Conservation (phyloP, 1,140 invertebrate genomes). For the Macrostomum lignano region DNA sequence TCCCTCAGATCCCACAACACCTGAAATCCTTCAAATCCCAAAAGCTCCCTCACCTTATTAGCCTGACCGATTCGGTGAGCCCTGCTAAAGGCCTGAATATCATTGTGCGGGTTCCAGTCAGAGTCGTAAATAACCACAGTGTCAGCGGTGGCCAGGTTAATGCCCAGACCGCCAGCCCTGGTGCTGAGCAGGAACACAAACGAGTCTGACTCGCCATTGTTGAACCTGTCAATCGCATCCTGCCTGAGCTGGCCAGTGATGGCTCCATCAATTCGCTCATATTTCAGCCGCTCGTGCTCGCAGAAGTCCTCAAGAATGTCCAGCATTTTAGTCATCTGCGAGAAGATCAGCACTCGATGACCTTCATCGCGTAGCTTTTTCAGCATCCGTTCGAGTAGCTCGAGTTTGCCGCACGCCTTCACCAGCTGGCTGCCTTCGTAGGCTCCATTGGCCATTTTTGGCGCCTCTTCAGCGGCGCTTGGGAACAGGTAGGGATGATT, state of each 20-base stretch:
- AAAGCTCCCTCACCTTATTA: too few relatives aligned
- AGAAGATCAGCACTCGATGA: conserved; percentile 90
- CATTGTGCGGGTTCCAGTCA: conserved; percentile 99
- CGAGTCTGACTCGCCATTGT: conserved; percentile 50
- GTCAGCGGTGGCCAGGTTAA: conserved; percentile 92
- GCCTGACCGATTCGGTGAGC: conserved; percentile 96
- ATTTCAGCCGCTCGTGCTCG: conserved; percentile 86
- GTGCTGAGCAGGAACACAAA: conserved; percentile 92
- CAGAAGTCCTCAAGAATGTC: conserved; percentile 93
- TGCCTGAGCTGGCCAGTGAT: conserved; percentile 77
- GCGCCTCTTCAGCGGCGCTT: conserved; percentile 40
- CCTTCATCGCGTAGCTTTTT: conserved; percentile 58
- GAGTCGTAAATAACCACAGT: conserved; percentile 99
- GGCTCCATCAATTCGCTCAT: conserved; percentile 90
- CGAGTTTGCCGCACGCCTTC: conserved; percentile 79
- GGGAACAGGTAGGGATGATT: conserved; percentile 98
- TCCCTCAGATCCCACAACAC: too few relatives aligned
- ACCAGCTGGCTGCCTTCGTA: conserved; percentile 71
- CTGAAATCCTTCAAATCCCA: too few relatives aligned
- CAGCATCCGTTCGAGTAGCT: conserved; percentile 76
- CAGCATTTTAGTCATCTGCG: conserved; percentile 95
- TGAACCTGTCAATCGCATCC: conserved; percentile 84
- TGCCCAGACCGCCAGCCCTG: conserved; percentile 82
- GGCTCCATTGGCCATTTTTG: conserved; percentile 56
- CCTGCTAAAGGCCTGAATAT: conserved; percentile 90